Conservation (phyloP, 2,888 invertebrate species). For the Mactromeris polynyma region DNA sequence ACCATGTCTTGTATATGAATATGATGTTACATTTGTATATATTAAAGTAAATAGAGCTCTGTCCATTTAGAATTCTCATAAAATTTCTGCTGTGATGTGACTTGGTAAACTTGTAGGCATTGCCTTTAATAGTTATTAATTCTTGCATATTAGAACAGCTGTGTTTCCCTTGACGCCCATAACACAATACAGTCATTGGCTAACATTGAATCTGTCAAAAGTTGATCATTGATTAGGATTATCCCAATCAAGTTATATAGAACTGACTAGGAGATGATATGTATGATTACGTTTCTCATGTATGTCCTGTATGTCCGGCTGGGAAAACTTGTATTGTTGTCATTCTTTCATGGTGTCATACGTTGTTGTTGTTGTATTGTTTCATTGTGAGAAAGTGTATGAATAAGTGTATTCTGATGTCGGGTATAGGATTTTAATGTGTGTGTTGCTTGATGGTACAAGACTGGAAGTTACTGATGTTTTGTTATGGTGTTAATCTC, state of each 20-base stretch:
- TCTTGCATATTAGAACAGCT: conserved; percentile 39
- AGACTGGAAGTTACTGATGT: neutral
- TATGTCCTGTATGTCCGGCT: neutral
- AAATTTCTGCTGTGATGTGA: neutral
- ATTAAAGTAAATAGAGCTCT: too few relatives aligned
- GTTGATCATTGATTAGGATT: neutral
- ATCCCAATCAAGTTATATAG: neutral
- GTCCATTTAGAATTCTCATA: neutral
- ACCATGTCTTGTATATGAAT: too few relatives aligned
- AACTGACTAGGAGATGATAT: neutral
- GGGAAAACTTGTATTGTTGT: neutral
- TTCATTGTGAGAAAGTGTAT: neutral
- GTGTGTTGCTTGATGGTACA: neutral
- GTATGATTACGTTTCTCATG: neutral
- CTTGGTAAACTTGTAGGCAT: neutral
- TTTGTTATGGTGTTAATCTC: neutral
- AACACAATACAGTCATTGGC: neutral
- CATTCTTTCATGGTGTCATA: neutral
- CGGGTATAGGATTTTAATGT: neutral
- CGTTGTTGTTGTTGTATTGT: neutral
- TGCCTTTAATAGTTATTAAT: conserved; percentile 52
- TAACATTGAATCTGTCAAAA: neutral
- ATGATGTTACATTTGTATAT: too few relatives aligned
- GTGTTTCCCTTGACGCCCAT: conserved; percentile 11
- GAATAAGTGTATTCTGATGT: neutral